phyloP scores from a whole-genome alignment of 2,888 invertebrate genomes.

The Diarsia dahlii region DNA sequence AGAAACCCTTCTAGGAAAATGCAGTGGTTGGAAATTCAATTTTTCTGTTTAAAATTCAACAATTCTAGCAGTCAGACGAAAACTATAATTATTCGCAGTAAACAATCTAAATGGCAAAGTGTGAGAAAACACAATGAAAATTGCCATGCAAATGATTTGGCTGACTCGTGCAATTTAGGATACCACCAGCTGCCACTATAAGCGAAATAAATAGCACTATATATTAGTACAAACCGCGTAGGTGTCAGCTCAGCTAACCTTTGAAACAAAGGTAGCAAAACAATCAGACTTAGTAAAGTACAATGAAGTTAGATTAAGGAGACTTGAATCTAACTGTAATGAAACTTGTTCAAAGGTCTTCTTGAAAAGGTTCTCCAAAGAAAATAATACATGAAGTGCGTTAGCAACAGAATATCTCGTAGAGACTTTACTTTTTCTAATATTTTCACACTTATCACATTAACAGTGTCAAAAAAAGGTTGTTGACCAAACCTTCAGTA shows the following conservation, averaged over 20 bases:
- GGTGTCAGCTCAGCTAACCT: slow-evolving; percentile 52
- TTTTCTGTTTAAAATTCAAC: neutral
- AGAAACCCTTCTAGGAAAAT: neutral
- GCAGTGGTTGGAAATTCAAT: neutral
- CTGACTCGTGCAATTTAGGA: slow-evolving; percentile 25
- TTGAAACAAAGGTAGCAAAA: slow-evolving; percentile 40
- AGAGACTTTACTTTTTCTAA: neutral
- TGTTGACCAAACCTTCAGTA: slow-evolving; percentile 36
- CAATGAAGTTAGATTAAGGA: slow-evolving; percentile 6
- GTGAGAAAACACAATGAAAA: slow-evolving; percentile 13
- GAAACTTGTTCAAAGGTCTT: neutral
- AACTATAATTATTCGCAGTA: neutral
- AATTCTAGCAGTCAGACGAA: neutral
- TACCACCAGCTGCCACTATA: slow-evolving; percentile 14
- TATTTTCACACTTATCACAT: neutral
- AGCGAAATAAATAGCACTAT: slow-evolving; percentile 39
- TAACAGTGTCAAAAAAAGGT: slow-evolving; percentile 28
- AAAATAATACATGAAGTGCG: neutral
- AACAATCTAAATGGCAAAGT: slow-evolving; percentile 23
- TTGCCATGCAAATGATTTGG: slow-evolving; percentile 20
- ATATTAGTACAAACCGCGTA: slow-evolving; percentile 27
- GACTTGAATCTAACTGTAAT: neutral
- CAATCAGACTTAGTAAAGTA: slow-evolving; percentile 20
- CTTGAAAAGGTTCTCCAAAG: neutral
- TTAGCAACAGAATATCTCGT: neutral